Conservation (phyloP, 2,797 vertebrate species). For the Xenops minutus region DNA sequence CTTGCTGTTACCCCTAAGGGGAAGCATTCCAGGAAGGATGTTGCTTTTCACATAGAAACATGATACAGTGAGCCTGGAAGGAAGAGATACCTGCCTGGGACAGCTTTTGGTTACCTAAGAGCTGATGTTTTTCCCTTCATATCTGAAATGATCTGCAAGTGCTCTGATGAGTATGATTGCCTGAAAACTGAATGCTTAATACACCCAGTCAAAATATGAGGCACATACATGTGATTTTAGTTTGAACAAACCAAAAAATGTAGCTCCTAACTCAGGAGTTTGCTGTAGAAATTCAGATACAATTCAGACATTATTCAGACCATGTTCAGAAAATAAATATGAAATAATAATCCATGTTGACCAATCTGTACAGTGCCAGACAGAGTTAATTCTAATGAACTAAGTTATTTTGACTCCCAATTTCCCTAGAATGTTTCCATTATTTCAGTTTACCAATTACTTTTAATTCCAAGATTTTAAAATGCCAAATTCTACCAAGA, state of each 20-base stretch:
- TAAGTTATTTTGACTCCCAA: neutral
- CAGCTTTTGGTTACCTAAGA: neutral
- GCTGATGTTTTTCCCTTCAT: neutral
- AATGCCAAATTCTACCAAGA: neutral
- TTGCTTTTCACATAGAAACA: slow-evolving; percentile 17
- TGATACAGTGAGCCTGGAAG: slow-evolving; percentile 1
- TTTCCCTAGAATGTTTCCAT: neutral
- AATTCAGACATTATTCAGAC: neutral
- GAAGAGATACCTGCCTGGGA: neutral
- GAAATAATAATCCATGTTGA: neutral
- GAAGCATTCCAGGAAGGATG: slow-evolving; percentile 27
- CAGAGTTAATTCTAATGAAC: neutral
- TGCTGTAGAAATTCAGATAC: neutral
- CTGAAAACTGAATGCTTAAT: neutral
- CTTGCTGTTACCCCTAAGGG: slow-evolving; percentile 16
- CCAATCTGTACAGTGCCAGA: neutral
- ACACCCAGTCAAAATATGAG: neutral
- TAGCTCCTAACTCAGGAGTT: neutral
- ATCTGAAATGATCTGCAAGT: neutral
- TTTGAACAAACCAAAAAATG: neutral
- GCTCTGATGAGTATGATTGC: neutral
- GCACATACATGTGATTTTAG: neutral
- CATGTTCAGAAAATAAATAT: neutral
- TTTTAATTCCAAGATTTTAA: neutral
- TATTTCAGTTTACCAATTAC: neutral